phyloP scores from a whole-genome alignment of 2,113 vertebrate species.

The Cheirogaleus medius region DNA sequence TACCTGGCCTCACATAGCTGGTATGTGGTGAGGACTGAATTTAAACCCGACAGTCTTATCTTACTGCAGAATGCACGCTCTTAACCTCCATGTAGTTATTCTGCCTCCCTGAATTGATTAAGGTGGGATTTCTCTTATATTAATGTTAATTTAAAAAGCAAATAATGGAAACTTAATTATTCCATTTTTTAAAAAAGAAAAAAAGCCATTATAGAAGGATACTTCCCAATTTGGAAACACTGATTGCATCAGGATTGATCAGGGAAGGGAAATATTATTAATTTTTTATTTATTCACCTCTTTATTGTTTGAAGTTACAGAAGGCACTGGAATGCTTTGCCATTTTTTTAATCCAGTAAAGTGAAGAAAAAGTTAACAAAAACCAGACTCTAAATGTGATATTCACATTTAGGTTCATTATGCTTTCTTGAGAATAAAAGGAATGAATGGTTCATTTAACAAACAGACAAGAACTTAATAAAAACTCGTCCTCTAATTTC shows the following conservation, averaged over 20 bases:
- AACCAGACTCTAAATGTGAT: background rate
- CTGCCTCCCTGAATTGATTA: background rate
- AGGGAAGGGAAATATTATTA: background rate
- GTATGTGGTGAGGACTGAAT: background rate
- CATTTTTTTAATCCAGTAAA: background rate
- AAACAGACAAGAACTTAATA: slow-evolving; percentile 4
- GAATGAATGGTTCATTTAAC: slow-evolving; percentile 4
- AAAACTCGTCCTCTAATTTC: background rate
- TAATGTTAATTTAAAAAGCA: background rate
- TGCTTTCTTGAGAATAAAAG: slow-evolving; percentile 28
- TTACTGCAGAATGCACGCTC: background rate
- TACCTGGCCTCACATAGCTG: background rate
- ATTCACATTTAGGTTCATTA: background rate
- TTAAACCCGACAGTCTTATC: background rate
- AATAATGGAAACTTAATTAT: background rate
- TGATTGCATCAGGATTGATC: background rate
- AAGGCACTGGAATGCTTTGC: background rate
- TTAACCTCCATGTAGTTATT: background rate
- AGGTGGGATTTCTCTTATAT: background rate
- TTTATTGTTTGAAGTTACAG: slow-evolving; percentile 42
- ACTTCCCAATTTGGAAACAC: background rate
- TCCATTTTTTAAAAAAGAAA: background rate
- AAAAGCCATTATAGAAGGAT: background rate
- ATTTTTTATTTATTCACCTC: background rate
- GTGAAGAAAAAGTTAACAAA: slow-evolving; percentile 33